Conservation (phyloP, 2,113 vertebrate genomes). For the Tichodroma muraria region DNA sequence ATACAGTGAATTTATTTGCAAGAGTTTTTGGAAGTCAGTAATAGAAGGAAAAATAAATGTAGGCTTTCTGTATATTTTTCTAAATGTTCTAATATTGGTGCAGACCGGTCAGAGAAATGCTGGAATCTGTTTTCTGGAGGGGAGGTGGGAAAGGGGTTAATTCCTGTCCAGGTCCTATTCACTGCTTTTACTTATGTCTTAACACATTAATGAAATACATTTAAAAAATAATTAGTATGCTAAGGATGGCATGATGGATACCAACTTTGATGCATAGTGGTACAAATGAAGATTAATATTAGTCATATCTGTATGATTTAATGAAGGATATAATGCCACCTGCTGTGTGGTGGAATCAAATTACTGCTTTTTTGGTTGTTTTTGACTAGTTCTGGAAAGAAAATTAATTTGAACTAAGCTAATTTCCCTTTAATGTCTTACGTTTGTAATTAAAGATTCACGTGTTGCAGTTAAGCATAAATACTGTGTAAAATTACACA, state of each 20-base stretch:
- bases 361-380: constrained; percentile 15
- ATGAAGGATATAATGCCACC: constrained; percentile 45
- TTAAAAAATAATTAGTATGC: neutral
- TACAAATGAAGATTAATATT: constrained; percentile 35
- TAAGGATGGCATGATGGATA: neutral
- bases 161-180: neutral
- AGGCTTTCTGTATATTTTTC: neutral
- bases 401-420: neutral
- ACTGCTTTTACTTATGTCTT: neutral
- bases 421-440: constrained; percentile 3
- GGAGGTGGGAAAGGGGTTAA: neutral
- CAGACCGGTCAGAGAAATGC: neutral
- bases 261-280: neutral
- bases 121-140: neutral
- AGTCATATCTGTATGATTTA: constrained; percentile 27
- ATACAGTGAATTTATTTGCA: neutral
- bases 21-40: neutral
- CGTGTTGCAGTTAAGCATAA: neutral
- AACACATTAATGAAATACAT: neutral
- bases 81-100: neutral
- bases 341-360: constrained; percentile 31
- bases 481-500: neutral
- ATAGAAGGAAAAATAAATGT: neutral
- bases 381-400: constrained; percentile 26
- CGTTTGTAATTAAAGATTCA: neutral